Percentiles rank a stretch among this genome's conserved stretches.
phyloP scores from a whole-genome alignment of 1,140 invertebrate genomes.

The Trigoniulus corallinus region DNA sequence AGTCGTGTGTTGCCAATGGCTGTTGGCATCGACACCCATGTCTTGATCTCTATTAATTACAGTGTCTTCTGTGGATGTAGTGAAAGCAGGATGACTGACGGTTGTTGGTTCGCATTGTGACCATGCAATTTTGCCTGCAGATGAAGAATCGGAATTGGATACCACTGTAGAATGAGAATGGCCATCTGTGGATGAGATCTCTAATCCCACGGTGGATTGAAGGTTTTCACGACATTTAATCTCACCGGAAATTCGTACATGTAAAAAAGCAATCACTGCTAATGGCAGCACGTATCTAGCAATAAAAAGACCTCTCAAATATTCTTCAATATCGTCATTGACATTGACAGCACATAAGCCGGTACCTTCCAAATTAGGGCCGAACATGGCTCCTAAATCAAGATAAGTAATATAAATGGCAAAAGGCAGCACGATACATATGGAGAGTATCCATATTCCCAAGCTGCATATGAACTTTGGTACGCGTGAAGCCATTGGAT shows the following conservation, averaged over 20 bases:
- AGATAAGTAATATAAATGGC: constrained; percentile 53
- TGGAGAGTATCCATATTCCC: constrained; percentile 46
- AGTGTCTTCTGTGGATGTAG: too few species aligned
- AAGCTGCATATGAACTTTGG: constrained; percentile 45
- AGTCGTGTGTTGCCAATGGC: too few species aligned
- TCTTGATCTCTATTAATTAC: constrained; percentile 3
- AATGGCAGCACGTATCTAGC: constrained; percentile 39
- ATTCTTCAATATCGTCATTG: constrained; percentile 26
- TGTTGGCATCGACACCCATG: constrained; percentile 13
- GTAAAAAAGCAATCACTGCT: constrained; percentile 40
- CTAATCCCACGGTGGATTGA: neutral
- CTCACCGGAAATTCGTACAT: constrained; percentile 29
- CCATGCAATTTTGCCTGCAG: neutral
- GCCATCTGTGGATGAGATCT: neutral
- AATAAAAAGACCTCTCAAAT: constrained; percentile 26
- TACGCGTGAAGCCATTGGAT: constrained; percentile 40
- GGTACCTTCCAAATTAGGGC: constrained; percentile 14
- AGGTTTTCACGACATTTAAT: neutral
- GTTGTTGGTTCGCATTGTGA: neutral
- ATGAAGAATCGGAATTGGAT: neutral
- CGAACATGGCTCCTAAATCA: constrained; percentile 36
- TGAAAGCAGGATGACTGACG: neutral
- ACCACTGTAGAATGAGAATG: neutral
- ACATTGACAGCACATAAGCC: constrained; percentile 26
- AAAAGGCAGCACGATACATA: constrained; percentile 51